phyloP scores from a whole-genome alignment of 2,113 vertebrate genomes.

The Piaya cayana region DNA sequence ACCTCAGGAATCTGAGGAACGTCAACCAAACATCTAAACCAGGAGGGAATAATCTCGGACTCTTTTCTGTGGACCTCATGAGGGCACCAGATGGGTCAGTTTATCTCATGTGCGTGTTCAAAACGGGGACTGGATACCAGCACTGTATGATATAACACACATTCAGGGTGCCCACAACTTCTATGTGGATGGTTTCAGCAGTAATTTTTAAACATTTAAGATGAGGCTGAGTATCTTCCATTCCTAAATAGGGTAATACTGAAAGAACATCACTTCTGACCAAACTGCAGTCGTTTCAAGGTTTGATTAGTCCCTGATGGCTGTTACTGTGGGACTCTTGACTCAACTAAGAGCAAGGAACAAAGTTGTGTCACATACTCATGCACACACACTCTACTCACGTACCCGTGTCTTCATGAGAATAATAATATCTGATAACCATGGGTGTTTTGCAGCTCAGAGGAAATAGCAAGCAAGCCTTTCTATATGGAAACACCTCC shows the following conservation, averaged over 20 bases:
- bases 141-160: neutral
- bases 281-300: neutral
- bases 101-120: neutral
- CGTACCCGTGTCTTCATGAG: neutral
- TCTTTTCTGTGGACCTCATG: neutral
- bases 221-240: neutral
- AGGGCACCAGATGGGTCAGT: neutral
- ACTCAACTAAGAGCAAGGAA: neutral
- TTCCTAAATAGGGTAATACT: neutral
- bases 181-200: neutral
- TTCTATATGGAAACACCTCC: neutral
- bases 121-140: neutral
- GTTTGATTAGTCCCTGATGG: neutral
- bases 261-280: neutral
- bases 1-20: neutral
- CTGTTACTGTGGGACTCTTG: neutral
- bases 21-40: neutral
- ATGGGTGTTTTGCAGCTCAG: neutral
- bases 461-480: slow-evolving; percentile 37
- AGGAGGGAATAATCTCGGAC: neutral
- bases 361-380: neutral
- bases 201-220: neutral
- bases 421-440: neutral
- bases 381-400: fast-evolving
- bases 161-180: neutral